Evolutionary conservation across 1,140 invertebrate species (phyloP).

Genomic region (Aphaenogaster floridana): DNA sequence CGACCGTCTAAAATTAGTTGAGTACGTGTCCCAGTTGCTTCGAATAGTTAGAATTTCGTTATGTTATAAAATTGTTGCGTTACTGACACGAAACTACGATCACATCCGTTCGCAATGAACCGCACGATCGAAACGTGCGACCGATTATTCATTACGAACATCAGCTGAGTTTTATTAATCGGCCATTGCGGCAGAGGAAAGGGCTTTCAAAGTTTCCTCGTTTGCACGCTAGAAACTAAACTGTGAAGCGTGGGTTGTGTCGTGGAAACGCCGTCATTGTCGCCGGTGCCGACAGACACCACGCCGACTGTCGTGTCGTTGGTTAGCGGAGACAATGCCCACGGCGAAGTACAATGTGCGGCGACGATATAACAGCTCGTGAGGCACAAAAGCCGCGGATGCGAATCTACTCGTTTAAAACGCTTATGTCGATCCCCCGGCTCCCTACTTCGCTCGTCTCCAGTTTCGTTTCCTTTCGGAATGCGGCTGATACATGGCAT

Average conservation of each 20-base stretch:
- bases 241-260: neutral
- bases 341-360: slow-evolving; percentile 53
- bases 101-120: neutral
- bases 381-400: slow-evolving; percentile 66
- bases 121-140: neutral
- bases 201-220: slow-evolving; percentile 7
- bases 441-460: slow-evolving; percentile 27
- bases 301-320: slow-evolving; percentile 56
- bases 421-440: slow-evolving; percentile 66
- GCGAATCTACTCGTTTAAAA: slow-evolving; percentile 70
- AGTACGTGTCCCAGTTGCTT: neutral
- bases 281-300: slow-evolving; percentile 45
- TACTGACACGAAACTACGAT: neutral
- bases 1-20: neutral
- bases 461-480: slow-evolving; percentile 9
- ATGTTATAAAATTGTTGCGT: neutral
- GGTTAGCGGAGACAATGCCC: slow-evolving; percentile 61
- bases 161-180: slow-evolving; percentile 36
- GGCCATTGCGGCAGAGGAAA: neutral
- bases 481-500: neutral
- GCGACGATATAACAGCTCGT: slow-evolving; percentile 65
- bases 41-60: slow-evolving; percentile 1
- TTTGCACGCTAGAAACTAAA: slow-evolving; percentile 39
- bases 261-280: slow-evolving; percentile 50
- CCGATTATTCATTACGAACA: neutral